Base-by-base conservation (phyloP, 2,113 vertebrate genomes). In the Gymnarchus niloticus region DNA sequence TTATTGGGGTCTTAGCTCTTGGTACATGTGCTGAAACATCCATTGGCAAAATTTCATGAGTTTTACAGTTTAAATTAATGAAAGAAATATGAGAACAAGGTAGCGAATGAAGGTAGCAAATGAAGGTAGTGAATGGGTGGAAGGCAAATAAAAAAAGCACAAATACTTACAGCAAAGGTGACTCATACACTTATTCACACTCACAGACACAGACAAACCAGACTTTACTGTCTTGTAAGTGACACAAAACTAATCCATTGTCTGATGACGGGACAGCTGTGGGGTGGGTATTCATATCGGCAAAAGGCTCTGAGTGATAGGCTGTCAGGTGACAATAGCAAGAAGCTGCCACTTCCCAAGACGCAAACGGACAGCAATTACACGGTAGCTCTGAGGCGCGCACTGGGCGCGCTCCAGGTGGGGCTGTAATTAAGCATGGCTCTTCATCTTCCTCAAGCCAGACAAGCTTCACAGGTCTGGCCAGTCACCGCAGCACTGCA, bases 271-370 rank as follows among this genome's bases (percentile, higher is more conserved):
- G 41, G 69, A 56, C 54, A 48, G 81, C 69, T 33, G 81, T n/a
- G 21, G 81, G 33, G 9, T 57, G 59, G 41, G 82, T 84, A 83
- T 85, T 90, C 85, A 85, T 84, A 84, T 87, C 86, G 61, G 51
- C 81, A 61, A 73, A 85, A 86, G 83, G 83, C 81, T 46, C 83
- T 90, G 90, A 91, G 54, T 90, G 89, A 91, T 90, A 83, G 88
- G 85, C 89, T 89, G 88, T 91, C 89, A 89, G 86, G 86, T 84
- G 89, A 90, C 89, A 88, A 86, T 88, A 88, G 88, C 84, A 87
- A 84, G 86, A 88, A 37, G 85, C 85, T 84, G 87, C 90, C 88
- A 88, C 57, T 84, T 81, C 83, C 59, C 37, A 73, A 69, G 57
- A 85, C 85, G 81, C 61, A 54, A 44, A 54, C 81, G 73, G 76